Conservation (phyloP, 1,140 invertebrate species). For the Palaemon carinicauda region DNA sequence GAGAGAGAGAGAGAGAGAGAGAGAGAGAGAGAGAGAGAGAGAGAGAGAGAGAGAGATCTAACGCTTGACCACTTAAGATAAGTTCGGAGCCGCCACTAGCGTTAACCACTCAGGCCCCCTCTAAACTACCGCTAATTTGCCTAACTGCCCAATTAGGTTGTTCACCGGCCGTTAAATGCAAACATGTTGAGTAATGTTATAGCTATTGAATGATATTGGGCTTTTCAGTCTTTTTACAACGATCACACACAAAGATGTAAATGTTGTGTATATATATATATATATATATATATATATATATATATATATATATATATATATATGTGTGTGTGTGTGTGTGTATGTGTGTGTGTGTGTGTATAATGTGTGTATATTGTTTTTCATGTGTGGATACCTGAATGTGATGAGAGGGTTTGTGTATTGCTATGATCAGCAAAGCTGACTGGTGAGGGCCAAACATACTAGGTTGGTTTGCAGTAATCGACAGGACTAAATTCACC, state of each 20-base stretch:
- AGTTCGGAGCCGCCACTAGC: no score
- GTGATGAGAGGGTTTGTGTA: no score
- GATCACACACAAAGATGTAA: no score
- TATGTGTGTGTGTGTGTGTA: background rate
- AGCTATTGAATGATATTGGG: background rate
- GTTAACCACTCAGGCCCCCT: background rate
- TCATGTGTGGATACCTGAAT: no score
- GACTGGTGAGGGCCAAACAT: no score
- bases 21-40: background rate
- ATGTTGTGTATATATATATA: background rate
- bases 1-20: background rate
- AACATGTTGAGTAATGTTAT: constrained; percentile 11
- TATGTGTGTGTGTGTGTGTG: background rate
- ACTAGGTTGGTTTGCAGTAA: no score
- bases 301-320: background rate
- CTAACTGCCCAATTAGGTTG: constrained; percentile 38
- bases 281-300: background rate
- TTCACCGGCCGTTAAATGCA: constrained; percentile 33
- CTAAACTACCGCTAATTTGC: constrained; percentile 26
- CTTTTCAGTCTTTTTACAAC: background rate
- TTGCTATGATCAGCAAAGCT: no score
- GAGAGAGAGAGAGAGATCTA: background rate
- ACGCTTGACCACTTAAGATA: no score
- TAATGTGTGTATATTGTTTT: no score
- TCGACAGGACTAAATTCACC: no score